A percentile compares a stretch with the other conserved stretches of the same genome.
Conservation (phyloP, 2,113 vertebrate genomes). For the Hypocryptadius cinnamomeus region DNA sequence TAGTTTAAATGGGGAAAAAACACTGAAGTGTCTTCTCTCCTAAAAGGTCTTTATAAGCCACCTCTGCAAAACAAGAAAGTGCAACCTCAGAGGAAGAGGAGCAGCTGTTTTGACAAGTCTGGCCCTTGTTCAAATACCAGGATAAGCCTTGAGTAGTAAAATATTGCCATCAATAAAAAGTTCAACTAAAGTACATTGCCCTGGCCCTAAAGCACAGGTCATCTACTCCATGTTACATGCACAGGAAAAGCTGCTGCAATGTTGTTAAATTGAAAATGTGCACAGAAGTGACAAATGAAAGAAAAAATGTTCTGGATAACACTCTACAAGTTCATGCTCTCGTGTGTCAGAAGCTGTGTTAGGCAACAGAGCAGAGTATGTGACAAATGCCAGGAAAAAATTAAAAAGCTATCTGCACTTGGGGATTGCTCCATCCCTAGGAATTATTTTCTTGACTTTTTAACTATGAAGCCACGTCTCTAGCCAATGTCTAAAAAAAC, state of each 20-base stretch:
- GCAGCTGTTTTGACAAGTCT: slow-evolving; percentile 14
- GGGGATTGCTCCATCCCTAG: not conserved
- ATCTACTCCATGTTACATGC: not conserved
- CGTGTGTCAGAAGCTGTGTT: not conserved
- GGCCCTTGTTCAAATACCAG: slow-evolving; percentile 21
- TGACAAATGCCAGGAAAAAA: not conserved
- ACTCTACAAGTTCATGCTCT: not conserved
- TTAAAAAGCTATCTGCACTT: not conserved
- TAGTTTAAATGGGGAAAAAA: not conserved
- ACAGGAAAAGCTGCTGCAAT: not conserved
- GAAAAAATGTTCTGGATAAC: not conserved
- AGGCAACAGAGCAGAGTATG: not conserved
- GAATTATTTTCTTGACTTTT: not conserved
- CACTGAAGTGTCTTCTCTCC: not conserved
- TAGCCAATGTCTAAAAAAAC: not conserved
- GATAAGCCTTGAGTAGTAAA: not conserved
- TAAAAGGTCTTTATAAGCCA: not conserved
- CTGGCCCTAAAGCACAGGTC: not conserved
- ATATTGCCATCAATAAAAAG: not conserved
- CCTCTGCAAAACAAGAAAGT: not conserved
- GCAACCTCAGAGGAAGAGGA: not conserved
- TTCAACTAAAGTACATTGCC: not conserved
- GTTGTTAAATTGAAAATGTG: not conserved
- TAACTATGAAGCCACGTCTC: not conserved
- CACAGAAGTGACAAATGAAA: not conserved